Conservation (phyloP, 2,113 vertebrate species). For the Sarotherodon lohbergeri region DNA sequence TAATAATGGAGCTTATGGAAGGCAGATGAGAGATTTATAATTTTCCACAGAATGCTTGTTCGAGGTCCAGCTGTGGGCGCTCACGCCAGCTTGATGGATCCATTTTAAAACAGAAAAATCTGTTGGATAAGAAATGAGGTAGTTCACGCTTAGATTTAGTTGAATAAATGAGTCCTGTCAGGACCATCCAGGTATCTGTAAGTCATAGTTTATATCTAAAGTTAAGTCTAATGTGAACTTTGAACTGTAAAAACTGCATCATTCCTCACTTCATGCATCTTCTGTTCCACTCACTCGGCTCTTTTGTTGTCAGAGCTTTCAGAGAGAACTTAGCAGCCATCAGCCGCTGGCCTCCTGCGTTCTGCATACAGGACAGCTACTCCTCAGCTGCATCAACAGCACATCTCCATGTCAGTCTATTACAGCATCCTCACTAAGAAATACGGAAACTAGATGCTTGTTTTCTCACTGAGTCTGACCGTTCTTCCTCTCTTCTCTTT, state of each 20-base stretch:
- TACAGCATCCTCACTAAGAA: not conserved
- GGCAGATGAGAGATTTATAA: not conserved
- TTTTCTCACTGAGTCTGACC: not conserved
- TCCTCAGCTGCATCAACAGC: conserved; percentile 78
- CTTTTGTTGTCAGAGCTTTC: conserved; percentile 74
- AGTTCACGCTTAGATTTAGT: not conserved
- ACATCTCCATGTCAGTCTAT: conserved; percentile 79
- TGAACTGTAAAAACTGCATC: not conserved
- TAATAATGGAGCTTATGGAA: not conserved
- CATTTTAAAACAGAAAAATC: not conserved
- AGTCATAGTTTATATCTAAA: not conserved
- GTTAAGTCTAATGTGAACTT: not conserved
- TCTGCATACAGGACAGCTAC: conserved; percentile 78
- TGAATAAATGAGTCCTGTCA: not conserved
- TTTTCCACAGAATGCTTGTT: not conserved
- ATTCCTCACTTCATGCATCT: not conserved
- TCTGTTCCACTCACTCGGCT: not conserved
- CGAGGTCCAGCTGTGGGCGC: not conserved
- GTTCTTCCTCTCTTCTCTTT: not conserved
- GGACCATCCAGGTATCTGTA: not conserved
- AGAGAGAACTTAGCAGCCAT: conserved; percentile 78
- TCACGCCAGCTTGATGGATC: rapidly evolving
- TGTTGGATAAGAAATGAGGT: not conserved
- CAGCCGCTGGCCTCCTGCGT: conserved; percentile 76
- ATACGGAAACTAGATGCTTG: rapidly evolving